phyloP scores from a whole-genome alignment of 2,888 invertebrate species.

The Yponomeuta evonymella region DNA sequence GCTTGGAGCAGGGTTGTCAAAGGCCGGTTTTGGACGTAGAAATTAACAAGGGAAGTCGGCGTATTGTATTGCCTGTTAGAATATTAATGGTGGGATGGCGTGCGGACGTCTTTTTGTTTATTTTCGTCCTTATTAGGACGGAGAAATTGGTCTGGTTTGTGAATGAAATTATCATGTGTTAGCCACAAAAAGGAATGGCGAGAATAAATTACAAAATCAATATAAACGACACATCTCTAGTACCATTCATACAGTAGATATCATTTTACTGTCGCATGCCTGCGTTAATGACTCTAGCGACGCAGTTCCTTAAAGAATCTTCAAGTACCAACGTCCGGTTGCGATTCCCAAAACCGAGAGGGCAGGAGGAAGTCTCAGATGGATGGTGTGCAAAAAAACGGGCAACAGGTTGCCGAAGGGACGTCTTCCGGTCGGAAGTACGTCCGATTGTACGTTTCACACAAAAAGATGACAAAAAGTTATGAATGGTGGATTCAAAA shows the following conservation, averaged over 20 bases:
- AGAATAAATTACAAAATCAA: not conserved
- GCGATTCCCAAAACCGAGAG: not conserved
- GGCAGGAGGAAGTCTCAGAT: not conserved
- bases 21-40: not conserved
- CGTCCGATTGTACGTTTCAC: conserved; percentile 59
- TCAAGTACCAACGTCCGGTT: not conserved
- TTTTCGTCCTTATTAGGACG: not conserved
- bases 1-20: conserved; percentile 39
- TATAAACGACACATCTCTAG: no score
- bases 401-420: conserved; percentile 68
- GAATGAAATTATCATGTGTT: conserved; percentile 53
- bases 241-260: no score
- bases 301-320: no score
- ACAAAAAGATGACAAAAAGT: conserved; percentile 27
- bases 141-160: not conserved
- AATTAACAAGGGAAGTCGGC: conserved; percentile 12
- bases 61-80: not conserved
- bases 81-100: conserved; percentile 8
- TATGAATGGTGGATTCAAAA: conserved; percentile 33
- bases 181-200: not conserved
- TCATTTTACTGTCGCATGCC: no score
- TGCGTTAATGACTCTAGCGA: no score
- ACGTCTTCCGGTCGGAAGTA: conserved; percentile 72
- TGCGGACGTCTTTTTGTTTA: not conserved
- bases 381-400: conserved; percentile 30